These are phyloP conservation scores for Poecilia latipinna DNA, from an alignment of 2,113 vertebrate genomes.

Conservation along the genomic window DNA sequence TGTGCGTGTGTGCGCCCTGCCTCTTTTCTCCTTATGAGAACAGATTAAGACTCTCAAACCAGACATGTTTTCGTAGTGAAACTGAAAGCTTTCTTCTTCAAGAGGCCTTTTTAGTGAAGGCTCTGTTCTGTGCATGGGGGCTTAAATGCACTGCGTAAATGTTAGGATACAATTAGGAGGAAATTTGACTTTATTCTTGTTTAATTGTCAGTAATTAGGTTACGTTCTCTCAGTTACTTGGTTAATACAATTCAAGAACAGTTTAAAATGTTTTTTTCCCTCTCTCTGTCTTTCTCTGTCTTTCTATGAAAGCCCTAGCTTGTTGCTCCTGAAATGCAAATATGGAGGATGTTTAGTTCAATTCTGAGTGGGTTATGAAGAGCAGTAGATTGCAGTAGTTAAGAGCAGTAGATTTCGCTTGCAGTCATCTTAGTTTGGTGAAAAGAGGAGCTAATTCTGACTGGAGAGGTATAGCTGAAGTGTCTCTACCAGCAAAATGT, in stretches of 20 bases:
- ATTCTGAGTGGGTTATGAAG: too few species aligned
- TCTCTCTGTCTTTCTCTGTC: neutral
- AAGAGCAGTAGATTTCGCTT: neutral
- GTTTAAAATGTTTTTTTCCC: neutral
- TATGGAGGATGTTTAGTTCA: too few species aligned
- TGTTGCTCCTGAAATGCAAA: neutral
- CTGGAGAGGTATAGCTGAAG: neutral
- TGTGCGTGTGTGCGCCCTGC: constrained; percentile 16
- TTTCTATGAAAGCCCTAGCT: neutral
- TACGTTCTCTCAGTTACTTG: neutral
- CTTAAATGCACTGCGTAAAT: neutral
- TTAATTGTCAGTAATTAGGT: neutral
- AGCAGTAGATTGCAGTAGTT: too few species aligned
- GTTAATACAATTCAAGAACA: neutral
- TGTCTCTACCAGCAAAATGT: neutral
- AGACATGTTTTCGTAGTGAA: constrained; percentile 42
- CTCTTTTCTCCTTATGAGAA: constrained; percentile 18
- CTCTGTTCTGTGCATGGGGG: constrained; percentile 4
- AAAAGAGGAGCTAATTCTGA: neutral
- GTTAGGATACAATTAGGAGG: constrained; percentile 11
- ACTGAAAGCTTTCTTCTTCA: constrained; percentile 34
- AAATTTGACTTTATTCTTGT: constrained; percentile 2
- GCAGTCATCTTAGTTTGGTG: neutral
- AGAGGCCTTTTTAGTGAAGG: constrained; percentile 25
- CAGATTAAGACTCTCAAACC: constrained; percentile 43